Conservation (phyloP, 2,113 vertebrate species). For the Alexandromys fortis region DNA sequence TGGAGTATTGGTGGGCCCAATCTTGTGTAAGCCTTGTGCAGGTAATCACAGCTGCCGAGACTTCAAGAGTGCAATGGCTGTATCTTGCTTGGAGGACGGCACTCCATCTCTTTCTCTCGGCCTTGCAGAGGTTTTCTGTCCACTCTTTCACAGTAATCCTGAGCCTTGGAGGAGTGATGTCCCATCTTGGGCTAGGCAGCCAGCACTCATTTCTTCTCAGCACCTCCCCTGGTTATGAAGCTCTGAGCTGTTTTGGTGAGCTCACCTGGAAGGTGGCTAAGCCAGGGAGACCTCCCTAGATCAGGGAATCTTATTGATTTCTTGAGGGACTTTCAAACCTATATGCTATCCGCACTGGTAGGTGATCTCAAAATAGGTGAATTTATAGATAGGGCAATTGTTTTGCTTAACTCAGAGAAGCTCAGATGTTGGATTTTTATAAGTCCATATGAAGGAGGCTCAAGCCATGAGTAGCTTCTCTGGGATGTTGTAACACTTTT, state of each 20-base stretch:
- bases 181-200: background rate
- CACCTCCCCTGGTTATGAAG: background rate
- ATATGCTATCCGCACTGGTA: background rate
- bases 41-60: background rate
- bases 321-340: background rate
- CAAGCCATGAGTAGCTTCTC: background rate
- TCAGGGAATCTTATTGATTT: background rate
- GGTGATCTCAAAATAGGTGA: background rate
- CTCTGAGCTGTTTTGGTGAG: background rate
- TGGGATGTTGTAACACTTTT: conserved; percentile 50
- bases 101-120: background rate
- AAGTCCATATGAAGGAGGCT: background rate
- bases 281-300: background rate
- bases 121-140: background rate
- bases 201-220: background rate
- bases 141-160: background rate
- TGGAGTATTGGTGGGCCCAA: background rate
- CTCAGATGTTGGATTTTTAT: conserved; percentile 16
- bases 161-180: background rate
- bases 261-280: background rate
- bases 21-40: background rate
- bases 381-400: background rate
- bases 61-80: background rate
- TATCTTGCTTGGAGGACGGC: background rate
- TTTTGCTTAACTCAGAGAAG: conserved; percentile 9